Conservation (phyloP, 2,113 vertebrate species). For the Zosterops borbonicus region DNA sequence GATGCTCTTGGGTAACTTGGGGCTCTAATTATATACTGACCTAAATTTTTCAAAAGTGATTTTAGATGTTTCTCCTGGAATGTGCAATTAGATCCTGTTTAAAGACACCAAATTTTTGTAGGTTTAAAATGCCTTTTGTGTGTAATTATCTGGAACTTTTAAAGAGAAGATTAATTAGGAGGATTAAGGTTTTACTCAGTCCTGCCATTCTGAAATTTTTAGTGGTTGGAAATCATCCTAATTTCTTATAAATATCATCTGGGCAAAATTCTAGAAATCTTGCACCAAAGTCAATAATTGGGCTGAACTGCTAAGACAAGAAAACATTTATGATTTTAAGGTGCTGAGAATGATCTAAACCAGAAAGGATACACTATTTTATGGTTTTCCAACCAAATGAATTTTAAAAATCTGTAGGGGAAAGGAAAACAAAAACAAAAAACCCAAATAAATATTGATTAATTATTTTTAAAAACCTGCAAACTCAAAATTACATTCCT, state of each 20-base stretch:
- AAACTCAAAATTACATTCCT: not conserved
- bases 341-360: not conserved
- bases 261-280: not conserved
- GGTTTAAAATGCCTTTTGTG: not conserved
- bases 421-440: not conserved
- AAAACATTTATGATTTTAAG: not conserved
- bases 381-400: not conserved
- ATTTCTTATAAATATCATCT: not conserved
- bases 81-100: not conserved
- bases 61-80: not conserved
- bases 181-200: not conserved
- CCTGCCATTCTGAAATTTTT: not conserved
- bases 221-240: not conserved
- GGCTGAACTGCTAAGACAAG: not conserved
- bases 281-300: not conserved
- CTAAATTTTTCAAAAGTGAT: constrained; percentile 16
- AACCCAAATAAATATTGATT: not conserved
- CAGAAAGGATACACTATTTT: not conserved
- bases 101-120: not conserved
- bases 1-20: not conserved
- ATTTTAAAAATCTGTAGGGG: not conserved
- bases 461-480: not conserved
- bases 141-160: not conserved
- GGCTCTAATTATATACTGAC: constrained; percentile 25
- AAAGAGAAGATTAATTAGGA: not conserved